Percentiles rank a stretch among this genome's conserved stretches.
These are phyloP conservation scores for Acanthaster planci DNA, from an alignment of 35 echinoderm and acorn worm species.

Conservation along the genomic window DNA sequence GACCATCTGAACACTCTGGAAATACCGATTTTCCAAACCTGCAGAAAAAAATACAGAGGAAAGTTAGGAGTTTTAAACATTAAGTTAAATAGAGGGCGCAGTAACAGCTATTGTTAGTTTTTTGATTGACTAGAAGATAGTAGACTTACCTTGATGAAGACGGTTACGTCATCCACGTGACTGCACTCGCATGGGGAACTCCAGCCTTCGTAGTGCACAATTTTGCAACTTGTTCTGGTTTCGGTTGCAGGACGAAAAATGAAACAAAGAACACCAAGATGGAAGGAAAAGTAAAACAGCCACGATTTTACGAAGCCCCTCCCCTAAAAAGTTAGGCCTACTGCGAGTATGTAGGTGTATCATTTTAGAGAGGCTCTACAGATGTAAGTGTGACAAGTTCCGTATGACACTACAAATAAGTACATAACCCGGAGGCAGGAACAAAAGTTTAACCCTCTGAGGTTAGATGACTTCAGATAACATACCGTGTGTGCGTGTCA, in stretches of 20 bases:
- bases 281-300: neutral
- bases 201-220: neutral
- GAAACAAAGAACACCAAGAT: neutral
- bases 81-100: neutral
- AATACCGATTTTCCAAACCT: neutral
- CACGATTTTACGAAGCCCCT: too few relatives aligned
- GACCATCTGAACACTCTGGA: neutral
- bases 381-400: too few relatives aligned
- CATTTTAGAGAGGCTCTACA: too few relatives aligned
- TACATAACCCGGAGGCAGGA: too few relatives aligned
- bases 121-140: neutral
- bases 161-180: slow-evolving; percentile 7
- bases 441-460: too few relatives aligned
- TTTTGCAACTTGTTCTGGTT: neutral
- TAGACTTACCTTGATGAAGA: slow-evolving; percentile 7
- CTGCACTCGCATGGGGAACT: neutral
- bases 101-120: neutral
- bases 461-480: too few relatives aligned
- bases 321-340: too few relatives aligned
- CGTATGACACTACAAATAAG: too few relatives aligned
- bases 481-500: neutral
- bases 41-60: neutral
- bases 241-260: neutral
- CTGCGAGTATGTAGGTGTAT: too few relatives aligned
- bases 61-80: neutral